Evolutionary conservation across 2,797 vertebrate genomes (phyloP), one percentile per base, ranked within the genome.

Genomic region (Falco novaeseelandiae): DNA sequence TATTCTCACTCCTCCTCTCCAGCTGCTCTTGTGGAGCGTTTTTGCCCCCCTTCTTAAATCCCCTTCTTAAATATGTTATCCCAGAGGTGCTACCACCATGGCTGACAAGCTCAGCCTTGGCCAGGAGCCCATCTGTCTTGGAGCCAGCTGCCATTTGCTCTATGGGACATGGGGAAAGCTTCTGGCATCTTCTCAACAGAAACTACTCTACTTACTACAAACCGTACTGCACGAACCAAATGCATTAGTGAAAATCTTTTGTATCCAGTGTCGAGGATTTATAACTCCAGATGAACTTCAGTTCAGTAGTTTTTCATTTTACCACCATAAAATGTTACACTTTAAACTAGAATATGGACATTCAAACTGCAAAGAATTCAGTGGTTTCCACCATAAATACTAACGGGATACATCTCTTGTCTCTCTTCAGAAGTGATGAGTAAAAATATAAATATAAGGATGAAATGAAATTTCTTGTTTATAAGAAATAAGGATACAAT

Each of bases 181-280:
- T 61, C 59, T 38, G 8, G 34, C 26, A 61, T 17, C 17, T 61
- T 61, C 12, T 61, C 6, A 13, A 13, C 36, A 40, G 17, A 20
- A 40, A 26, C 26, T 3, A 20, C 15, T 8, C 18, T 55, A 66
- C 4, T 3, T 0, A 1, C 5, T 49, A n/a, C 77, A 73, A 72
- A 55, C 20, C 10, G 20, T 57, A 16, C 14, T 38, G 72, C 0
- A 2, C 21, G 44, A 49, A 38, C 7, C 4, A 3, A 36, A 58
- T 38, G 30, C 2, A 26, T 6, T 38, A 6, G 2, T 17, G 21
- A n/a, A 76, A 65, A 46, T 20, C 26, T 40, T 8, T 40, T 69
- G 6, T 46, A 20, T 77, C 18, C 12, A 9, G 8, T 26, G 4
- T 62, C 16, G 69, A 77, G 27, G 27, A 59, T 4, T 71, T 77